These are phyloP conservation scores for Venustoraphidia nigricollis DNA, from an alignment of 2,888 invertebrate species.

Conservation along the genomic window DNA sequence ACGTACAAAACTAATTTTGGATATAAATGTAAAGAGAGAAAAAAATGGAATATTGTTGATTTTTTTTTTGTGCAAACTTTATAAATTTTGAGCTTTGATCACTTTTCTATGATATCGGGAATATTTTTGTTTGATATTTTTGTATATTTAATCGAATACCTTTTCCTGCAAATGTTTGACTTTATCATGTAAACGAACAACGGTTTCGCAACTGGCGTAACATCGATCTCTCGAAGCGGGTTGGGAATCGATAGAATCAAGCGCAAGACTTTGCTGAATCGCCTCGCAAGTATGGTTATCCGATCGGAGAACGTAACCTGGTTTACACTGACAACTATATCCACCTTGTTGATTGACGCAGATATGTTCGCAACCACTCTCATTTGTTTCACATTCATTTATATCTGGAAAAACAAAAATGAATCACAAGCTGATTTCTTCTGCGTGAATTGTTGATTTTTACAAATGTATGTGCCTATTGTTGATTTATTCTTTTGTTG, in stretches of 20 bases:
- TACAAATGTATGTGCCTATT: no score
- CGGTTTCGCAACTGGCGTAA: conserved; percentile 45
- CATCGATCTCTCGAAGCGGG: conserved; percentile 34
- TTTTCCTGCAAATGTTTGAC: conserved; percentile 35
- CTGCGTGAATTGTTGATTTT: no score
- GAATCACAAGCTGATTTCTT: no score
- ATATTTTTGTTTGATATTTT: no score
- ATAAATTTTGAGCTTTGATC: no score
- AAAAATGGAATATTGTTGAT: no score
- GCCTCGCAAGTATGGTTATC: conserved; percentile 43
- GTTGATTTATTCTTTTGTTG: no score
- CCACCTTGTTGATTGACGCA: conserved; percentile 46
- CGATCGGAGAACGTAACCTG: conserved; percentile 33
- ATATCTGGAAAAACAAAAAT: conserved; percentile 27
- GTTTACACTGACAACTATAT: conserved; percentile 40
- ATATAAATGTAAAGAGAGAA: no score
- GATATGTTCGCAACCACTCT: conserved; percentile 46
- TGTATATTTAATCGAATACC: conserved; percentile 14
- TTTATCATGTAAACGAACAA: conserved; percentile 39
- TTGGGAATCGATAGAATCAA: conserved; percentile 14
- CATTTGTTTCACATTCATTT: conserved; percentile 38
- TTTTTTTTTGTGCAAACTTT: no score
- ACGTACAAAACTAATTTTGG: no score
- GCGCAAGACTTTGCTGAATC: conserved; percentile 7
- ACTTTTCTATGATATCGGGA: no score